phyloP scores from a whole-genome alignment of 2,888 invertebrate genomes.

The Eupithecia vulgata region DNA sequence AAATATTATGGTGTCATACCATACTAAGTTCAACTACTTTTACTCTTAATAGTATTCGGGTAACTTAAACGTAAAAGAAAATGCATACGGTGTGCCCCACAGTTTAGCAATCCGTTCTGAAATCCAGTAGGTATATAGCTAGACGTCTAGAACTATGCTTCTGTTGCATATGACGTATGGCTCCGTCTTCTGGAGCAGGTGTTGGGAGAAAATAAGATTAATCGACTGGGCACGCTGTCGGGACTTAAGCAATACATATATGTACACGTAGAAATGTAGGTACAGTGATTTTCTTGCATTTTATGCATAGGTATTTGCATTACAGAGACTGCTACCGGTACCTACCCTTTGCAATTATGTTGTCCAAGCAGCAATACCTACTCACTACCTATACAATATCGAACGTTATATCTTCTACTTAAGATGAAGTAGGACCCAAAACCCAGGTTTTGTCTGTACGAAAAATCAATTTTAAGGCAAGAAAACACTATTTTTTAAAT shows the following conservation, averaged over 20 bases:
- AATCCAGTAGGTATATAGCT: not conserved
- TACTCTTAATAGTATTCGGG: no score
- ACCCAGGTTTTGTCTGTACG: no score
- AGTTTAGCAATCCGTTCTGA: constrained; percentile 1
- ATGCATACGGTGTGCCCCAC: not conserved
- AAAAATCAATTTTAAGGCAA: no score
- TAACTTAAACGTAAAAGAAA: no score
- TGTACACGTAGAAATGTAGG: not conserved
- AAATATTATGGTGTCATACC: no score
- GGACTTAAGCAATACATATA: not conserved
- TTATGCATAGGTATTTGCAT: not conserved
- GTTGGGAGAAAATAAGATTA: constrained; percentile 6
- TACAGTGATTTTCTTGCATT: not conserved
- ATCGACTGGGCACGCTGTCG: constrained; percentile 6
- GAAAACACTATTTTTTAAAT: no score
- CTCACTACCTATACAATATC: not conserved
- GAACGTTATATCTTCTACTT: not conserved
- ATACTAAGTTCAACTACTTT: no score
- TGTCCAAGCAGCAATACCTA: not conserved
- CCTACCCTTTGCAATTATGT: not conserved
- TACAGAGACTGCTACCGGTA: no score
- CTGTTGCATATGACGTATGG: constrained; percentile 17
- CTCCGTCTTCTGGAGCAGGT: constrained; percentile 12
- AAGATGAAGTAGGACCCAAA: no score
- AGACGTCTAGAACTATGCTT: not conserved